Evolutionary conservation across 1,140 invertebrate genomes (phyloP), one percentile per base, ranked within the genome.

Genomic region (Harpegnathos saltator): DNA sequence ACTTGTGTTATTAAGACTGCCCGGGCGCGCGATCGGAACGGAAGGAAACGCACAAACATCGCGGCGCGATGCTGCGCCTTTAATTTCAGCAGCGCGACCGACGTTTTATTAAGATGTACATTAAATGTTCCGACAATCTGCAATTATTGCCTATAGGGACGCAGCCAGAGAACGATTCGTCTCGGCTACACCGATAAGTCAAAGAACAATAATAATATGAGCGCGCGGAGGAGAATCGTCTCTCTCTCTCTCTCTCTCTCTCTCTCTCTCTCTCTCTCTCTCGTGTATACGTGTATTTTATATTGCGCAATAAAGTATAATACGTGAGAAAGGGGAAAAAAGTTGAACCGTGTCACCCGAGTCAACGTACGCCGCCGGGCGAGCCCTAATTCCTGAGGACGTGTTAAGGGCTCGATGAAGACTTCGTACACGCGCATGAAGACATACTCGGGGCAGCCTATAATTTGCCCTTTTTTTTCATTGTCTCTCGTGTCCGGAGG

Each of bases 381-480:
- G 50, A 71, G 52, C 22, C 65, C 52, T 58, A 58, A 33, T 80
- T 80, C 75, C 75, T 71, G 65, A 80, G 59, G 33, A 71, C 69
- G 52, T 65, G 33, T 80, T n/a, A 50, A 54, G 73, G 38, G 26
- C 3, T 56, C 75, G 75, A 80, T 71, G 17, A 80, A 69, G 65
- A 80, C 52, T 56, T 22, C 17, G 54, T 80, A 9, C 9, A 80
- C 52, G 44, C 38, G 14, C 29, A 78, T 68, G 33, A 80, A 80
- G 75, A 71, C 52, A 24, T 58, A 80, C 65, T 58, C 69, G 7
- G 33, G 4, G 52, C 54, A 22, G 33, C 14, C 75, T 71, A 58
- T 59, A 80, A 80, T 80, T 80, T 69, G 17, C 52, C 33, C 75
- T 29, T 80, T 77, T 59, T 66, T 68, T 69, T 58, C 63, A 78